These are phyloP conservation scores for Sipha flava DNA, from an alignment of 1,140 invertebrate species.

Conservation along the genomic window DNA sequence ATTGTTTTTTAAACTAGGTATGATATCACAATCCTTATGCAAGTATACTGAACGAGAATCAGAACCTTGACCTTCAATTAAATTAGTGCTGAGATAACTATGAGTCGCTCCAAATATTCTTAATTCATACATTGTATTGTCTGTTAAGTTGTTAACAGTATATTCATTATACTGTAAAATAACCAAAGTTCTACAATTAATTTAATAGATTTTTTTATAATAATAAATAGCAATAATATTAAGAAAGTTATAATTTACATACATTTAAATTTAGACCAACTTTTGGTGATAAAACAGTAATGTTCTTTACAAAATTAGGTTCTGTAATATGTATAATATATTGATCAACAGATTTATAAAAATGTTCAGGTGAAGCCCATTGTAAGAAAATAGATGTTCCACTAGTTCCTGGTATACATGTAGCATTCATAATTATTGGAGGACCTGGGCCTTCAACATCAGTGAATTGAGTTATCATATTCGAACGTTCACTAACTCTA, in stretches of 20 bases:
- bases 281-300: not conserved
- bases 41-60: constrained; percentile 51
- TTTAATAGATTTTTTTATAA: constrained; percentile 35
- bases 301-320: constrained; percentile 45
- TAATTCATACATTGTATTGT: constrained; percentile 64
- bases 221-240: not conserved
- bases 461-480: constrained; percentile 61
- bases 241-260: not conserved
- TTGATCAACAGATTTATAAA: constrained; percentile 66
- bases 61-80: constrained; percentile 59
- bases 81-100: constrained; percentile 54
- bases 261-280: not conserved
- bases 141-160: constrained; percentile 63
- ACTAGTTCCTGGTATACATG: constrained; percentile 53
- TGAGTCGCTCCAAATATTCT: constrained; percentile 61
- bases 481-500: constrained; percentile 60
- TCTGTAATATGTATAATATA: constrained; percentile 53
- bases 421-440: constrained; percentile 69
- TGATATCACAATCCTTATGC: constrained; percentile 33
- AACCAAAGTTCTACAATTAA: constrained; percentile 36
- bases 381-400: constrained; percentile 64
- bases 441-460: constrained; percentile 72
- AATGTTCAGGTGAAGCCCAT: constrained; percentile 66
- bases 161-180: constrained; percentile 46
- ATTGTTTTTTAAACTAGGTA: constrained; percentile 45